Conservation (phyloP, 2,888 invertebrate species). For the Brachynemurus nebulosus region DNA sequence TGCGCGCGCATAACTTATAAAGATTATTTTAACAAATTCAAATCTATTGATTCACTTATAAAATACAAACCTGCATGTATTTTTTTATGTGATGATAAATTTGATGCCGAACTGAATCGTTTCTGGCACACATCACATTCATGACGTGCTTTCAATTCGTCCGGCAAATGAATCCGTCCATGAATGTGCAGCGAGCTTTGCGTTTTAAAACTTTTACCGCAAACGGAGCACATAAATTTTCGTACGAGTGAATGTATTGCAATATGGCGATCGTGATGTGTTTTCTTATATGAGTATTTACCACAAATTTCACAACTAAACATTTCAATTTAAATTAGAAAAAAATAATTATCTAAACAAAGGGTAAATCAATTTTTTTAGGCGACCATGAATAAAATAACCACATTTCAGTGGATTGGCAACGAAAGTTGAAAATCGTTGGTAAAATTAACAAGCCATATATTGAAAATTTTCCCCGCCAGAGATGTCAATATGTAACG, state of each 20-base stretch:
- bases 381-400: no score
- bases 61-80: conserved; percentile 34
- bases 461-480: no score
- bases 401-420: no score
- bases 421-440: no score
- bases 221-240: conserved; percentile 36
- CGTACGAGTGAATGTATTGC: conserved; percentile 36
- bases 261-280: conserved; percentile 34
- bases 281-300: conserved; percentile 39
- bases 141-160: conserved; percentile 39
- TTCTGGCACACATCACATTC: conserved; percentile 44
- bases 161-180: conserved; percentile 39
- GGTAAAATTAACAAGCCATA: no score
- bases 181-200: conserved; percentile 41
- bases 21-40: no score
- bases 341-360: no score
- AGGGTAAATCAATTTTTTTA: no score
- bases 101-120: conserved; percentile 41
- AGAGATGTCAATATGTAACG: no score
- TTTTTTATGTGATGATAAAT: conserved; percentile 40
- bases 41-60: no score
- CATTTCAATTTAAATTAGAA: no score
- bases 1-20: no score
- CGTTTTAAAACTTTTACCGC: conserved; percentile 41
- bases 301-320: conserved; percentile 38